Conservation (phyloP, 2,797 vertebrate species). For the Syngnathus acus region DNA sequence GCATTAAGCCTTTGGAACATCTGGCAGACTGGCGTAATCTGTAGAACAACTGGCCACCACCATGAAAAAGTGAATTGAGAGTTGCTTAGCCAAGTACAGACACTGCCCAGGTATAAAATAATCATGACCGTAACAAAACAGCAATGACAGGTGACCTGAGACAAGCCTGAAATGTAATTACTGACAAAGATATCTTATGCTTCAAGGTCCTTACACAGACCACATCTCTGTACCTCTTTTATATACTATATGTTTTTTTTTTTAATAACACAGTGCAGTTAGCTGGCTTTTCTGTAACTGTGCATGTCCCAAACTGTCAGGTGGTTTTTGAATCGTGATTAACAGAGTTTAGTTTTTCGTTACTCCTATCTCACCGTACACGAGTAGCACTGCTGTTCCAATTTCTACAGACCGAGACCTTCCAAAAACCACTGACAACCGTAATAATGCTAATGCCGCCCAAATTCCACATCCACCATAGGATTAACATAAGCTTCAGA, state of each 20-base stretch:
- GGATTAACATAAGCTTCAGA: slow-evolving; percentile 37
- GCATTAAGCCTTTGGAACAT: slow-evolving; percentile 1
- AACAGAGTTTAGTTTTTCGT: neutral
- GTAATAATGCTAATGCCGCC: slow-evolving; percentile 35
- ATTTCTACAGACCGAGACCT: neutral
- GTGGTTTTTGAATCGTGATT: neutral
- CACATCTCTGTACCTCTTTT: neutral
- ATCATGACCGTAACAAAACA: neutral
- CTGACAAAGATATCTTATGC: neutral
- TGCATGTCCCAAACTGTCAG: neutral
- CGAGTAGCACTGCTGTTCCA: neutral
- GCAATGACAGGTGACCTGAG: neutral
- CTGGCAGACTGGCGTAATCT: slow-evolving; percentile 15
- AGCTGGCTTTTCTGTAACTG: neutral
- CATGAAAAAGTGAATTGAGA: neutral
- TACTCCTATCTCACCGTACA: neutral
- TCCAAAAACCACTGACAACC: neutral
- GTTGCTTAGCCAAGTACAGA: neutral
- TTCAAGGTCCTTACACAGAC: neutral
- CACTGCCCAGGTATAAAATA: slow-evolving; percentile 3
- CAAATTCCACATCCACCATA: slow-evolving; percentile 23
- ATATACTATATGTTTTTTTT: neutral
- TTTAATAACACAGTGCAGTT: neutral
- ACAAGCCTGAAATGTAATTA: neutral
- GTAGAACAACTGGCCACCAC: slow-evolving; percentile 8